Conservation (phyloP, 2,888 invertebrate species). For the Cataglyphis rosenhaueri region DNA sequence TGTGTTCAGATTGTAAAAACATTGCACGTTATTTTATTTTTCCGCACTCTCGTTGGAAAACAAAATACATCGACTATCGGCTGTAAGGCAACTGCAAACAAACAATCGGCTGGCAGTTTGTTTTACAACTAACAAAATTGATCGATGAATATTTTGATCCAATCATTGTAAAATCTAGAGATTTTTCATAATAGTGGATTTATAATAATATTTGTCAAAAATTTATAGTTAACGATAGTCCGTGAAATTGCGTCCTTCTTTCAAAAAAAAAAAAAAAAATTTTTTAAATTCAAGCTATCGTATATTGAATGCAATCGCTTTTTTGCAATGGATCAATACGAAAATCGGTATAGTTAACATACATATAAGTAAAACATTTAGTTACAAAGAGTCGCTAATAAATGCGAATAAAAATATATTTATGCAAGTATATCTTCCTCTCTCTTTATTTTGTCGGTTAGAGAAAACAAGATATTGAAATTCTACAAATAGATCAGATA, state of each 20-base stretch:
- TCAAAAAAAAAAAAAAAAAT: slow-evolving; percentile 46
- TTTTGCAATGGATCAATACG: slow-evolving; percentile 58
- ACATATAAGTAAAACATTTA: slow-evolving; percentile 25
- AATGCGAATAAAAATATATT: slow-evolving; percentile 17
- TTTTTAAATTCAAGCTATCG: slow-evolving; percentile 65
- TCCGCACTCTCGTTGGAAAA: slow-evolving; percentile 6
- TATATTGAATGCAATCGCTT: slow-evolving; percentile 74
- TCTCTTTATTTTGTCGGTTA: neutral
- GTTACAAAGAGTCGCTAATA: slow-evolving; percentile 40
- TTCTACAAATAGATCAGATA: neutral
- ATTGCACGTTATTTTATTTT: slow-evolving; percentile 16
- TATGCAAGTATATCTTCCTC: neutral
- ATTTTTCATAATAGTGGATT: slow-evolving; percentile 54
- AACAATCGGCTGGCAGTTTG: neutral
- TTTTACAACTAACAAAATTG: neutral
- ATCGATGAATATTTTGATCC: neutral
- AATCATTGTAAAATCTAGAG: neutral
- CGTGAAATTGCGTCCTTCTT: slow-evolving; percentile 54
- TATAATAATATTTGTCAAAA: slow-evolving; percentile 63
- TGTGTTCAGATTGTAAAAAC: neutral
- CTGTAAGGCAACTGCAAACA: neutral
- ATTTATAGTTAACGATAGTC: slow-evolving; percentile 67
- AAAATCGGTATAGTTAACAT: slow-evolving; percentile 21
- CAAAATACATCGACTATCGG: slow-evolving; percentile 4
- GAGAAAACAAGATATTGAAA: slow-evolving; percentile 19